phyloP scores from a whole-genome alignment of 2,888 invertebrate species.

The Idaea dimidiata region DNA sequence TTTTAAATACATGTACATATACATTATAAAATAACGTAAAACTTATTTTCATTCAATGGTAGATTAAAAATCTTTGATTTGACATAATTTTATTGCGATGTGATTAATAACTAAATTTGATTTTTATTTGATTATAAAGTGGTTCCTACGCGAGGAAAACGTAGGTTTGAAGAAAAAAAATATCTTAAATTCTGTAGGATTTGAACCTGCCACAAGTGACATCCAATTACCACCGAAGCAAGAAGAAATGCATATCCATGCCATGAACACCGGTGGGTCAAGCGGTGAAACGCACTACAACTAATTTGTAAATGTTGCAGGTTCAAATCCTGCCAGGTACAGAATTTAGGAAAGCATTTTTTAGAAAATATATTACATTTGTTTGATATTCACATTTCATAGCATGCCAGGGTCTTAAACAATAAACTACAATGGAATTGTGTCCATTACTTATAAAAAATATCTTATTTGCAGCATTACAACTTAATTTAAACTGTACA shows the following conservation, averaged over 20 bases:
- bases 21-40: not conserved
- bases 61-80: not conserved
- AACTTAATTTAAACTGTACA: not conserved
- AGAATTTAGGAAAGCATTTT: too few species aligned
- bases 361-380: not conserved
- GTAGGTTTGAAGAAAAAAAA: too few species aligned
- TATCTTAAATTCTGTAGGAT: too few species aligned
- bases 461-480: not conserved
- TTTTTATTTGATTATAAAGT: not conserved
- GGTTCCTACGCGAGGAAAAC: too few species aligned
- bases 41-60: slow-evolving; percentile 6
- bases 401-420: slow-evolving; percentile 30
- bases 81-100: not conserved
- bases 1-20: too few species aligned
- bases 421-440: not conserved
- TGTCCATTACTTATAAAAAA: not conserved
- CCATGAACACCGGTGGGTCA: too few species aligned
- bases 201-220: too few species aligned
- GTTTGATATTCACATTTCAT: not conserved
- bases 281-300: too few species aligned
- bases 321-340: too few species aligned
- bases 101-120: not conserved
- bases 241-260: too few species aligned
- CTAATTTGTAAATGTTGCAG: too few species aligned
- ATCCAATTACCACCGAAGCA: too few species aligned